Conservation (phyloP, 1,140 invertebrate genomes). For the Brachystomella parvula region DNA sequence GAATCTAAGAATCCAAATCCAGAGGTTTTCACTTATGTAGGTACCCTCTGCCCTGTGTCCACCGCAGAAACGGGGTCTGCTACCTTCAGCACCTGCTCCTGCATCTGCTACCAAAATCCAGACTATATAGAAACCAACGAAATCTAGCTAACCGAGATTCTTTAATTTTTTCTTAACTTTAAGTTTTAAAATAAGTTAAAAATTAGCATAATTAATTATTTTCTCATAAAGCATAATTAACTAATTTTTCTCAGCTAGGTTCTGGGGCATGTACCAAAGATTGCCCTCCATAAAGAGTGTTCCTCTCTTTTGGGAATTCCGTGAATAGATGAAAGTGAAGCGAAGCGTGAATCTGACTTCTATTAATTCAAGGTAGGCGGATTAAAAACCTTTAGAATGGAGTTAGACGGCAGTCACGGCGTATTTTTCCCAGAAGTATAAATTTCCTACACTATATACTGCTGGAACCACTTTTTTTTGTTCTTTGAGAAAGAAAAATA, state of each 20-base stretch:
- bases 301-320: not conserved
- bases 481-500: too few species aligned
- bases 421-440: too few species aligned
- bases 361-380: too few species aligned
- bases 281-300: not conserved
- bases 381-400: too few species aligned
- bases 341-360: too few species aligned
- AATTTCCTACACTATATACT: too few species aligned
- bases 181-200: not conserved
- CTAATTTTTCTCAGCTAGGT: not conserved
- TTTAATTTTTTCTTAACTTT: constrained; percentile 4
- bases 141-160: not conserved
- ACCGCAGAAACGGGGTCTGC: not conserved
- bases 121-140: constrained; percentile 4
- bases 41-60: constrained; percentile 24
- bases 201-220: not conserved
- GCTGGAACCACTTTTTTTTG: too few species aligned
- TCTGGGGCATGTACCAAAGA: not conserved
- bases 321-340: not conserved
- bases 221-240: not conserved
- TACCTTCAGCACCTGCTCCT: not conserved
- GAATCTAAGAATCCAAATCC: constrained; percentile 35
- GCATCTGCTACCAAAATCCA: not conserved
- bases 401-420: too few species aligned
- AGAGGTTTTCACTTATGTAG: constrained; percentile 30